Evolutionary conservation across 2,113 vertebrate genomes (phyloP), one percentile per base, ranked within the genome.

Genomic region (Corydoras maculifer): DNA sequence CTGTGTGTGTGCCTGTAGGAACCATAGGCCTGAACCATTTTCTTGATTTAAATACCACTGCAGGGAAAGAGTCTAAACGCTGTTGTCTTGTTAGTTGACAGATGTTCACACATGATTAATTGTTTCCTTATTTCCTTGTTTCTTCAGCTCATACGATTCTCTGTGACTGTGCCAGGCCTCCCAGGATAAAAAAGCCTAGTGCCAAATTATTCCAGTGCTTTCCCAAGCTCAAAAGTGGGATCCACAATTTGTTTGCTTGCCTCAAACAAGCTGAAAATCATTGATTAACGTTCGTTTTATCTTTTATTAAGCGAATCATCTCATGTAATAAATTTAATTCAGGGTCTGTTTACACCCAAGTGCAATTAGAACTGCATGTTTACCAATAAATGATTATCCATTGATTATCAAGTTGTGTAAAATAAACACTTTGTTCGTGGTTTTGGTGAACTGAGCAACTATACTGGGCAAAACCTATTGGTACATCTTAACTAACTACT

Each of bases 101-200:
- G 82, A 80, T 80, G 68, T 84, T 88, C 86, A 82, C 85, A 87
- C 83, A 86, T 88, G 87, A 90, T 90, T 87, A 87, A 90, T 90
- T 86, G 88, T 89, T 90, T 89, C 88, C 87, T 85, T 76, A 78
- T 85, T 25, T 25, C 18, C 18, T 25, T 25, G 18, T 25, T 25
- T 25, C 18, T 25, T 87, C 84, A 83, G 82, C 81, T 77, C 79
- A 77, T 81, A 84, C 84, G 81, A 81, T 83, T 79, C 81, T 82
- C 83, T 81, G 80, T 78, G 82, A 74, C 80, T 81, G 77, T 62
- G 80, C 84, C 84, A 87, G 87, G 85, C 86, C 85, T 87, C 84
- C 84, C 84, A 86, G 67, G 57, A 66, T 58, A 60, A 80, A 78
- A 82, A 68, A 78, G 55, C 66, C 65, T 61, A 68, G 68, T 55